Evolutionary conservation across 2,888 invertebrate genomes (phyloP).

Genomic region (Tryphoninae sp.): DNA sequence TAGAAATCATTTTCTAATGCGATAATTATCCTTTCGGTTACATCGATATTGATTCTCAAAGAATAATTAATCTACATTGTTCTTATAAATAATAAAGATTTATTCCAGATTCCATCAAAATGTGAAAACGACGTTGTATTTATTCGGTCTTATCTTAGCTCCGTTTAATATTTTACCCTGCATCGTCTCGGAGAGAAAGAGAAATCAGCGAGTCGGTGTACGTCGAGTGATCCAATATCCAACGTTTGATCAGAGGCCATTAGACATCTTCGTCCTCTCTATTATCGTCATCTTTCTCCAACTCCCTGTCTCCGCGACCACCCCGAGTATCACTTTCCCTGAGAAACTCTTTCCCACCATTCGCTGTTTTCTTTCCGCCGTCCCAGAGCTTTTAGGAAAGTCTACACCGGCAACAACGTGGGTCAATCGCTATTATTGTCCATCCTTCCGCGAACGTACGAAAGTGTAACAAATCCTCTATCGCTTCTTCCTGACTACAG

Average conservation of each 20-base stretch:
- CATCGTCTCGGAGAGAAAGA: neutral
- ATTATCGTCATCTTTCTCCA: constrained; percentile 28
- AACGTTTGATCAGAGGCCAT: constrained; percentile 56
- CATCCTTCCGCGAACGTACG: constrained; percentile 63
- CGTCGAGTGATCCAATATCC: constrained; percentile 41
- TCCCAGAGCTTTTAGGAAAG: constrained; percentile 40
- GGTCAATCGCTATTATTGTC: constrained; percentile 55
- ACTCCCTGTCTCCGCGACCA: constrained; percentile 47
- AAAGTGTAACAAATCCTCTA: constrained; percentile 64
- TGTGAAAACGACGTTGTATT: too few species aligned
- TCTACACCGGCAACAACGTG: constrained; percentile 7
- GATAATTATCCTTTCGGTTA: too few species aligned
- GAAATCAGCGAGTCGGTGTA: neutral
- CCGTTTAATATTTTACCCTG: too few species aligned
- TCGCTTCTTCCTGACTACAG: constrained; percentile 54
- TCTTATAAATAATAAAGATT: too few species aligned
- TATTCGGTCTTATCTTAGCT: too few species aligned
- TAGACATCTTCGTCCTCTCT: constrained; percentile 51
- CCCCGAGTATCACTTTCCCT: constrained; percentile 42
- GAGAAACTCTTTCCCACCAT: constrained; percentile 34
- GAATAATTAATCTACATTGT: too few species aligned
- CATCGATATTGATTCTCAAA: too few species aligned
- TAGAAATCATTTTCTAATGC: too few species aligned
- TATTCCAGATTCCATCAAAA: too few species aligned
- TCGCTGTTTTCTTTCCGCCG: constrained; percentile 40